Percentiles rank a stretch among this genome's conserved stretches.
Evolutionary conservation across 2,888 invertebrate species (phyloP).

Genomic region (Tenthredo amoena): DNA sequence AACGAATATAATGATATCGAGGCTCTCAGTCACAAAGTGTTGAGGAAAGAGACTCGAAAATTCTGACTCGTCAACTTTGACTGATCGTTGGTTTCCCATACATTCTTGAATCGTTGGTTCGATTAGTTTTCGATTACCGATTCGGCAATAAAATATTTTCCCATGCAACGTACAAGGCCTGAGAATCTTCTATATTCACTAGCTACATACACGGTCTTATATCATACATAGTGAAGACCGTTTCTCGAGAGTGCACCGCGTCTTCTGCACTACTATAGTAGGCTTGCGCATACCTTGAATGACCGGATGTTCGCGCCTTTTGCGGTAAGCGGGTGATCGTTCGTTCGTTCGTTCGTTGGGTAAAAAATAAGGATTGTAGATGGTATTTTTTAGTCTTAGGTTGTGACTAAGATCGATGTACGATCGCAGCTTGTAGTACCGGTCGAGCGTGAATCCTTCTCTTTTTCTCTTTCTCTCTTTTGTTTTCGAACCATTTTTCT

Average conservation of each 20-base stretch:
- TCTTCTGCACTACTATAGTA: conserved; percentile 12
- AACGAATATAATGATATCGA: background rate
- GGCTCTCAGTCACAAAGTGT: background rate
- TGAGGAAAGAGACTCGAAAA: background rate
- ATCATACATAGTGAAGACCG: conserved; percentile 4
- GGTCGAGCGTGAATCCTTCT: background rate
- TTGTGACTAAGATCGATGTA: conserved; percentile 37
- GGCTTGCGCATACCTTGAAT: conserved; percentile 28
- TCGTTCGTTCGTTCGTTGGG: conserved; percentile 3
- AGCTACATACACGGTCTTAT: background rate
- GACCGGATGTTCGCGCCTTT: conserved; percentile 52
- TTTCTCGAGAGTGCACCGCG: conserved; percentile 5
- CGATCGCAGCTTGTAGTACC: conserved; percentile 11
- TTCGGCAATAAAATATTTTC: background rate
- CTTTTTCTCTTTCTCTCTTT: background rate
- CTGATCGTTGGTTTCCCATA: background rate
- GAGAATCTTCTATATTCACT: background rate
- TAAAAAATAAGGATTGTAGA: background rate
- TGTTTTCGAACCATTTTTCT: background rate
- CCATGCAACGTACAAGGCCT: background rate
- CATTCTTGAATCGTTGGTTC: background rate
- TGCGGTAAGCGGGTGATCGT: conserved; percentile 48
- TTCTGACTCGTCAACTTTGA: background rate
- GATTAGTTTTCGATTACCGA: background rate
- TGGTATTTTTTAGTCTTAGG: conserved; percentile 19